Base-by-base conservation (phyloP, 2,113 vertebrate species). In the Perca fluviatilis region DNA sequence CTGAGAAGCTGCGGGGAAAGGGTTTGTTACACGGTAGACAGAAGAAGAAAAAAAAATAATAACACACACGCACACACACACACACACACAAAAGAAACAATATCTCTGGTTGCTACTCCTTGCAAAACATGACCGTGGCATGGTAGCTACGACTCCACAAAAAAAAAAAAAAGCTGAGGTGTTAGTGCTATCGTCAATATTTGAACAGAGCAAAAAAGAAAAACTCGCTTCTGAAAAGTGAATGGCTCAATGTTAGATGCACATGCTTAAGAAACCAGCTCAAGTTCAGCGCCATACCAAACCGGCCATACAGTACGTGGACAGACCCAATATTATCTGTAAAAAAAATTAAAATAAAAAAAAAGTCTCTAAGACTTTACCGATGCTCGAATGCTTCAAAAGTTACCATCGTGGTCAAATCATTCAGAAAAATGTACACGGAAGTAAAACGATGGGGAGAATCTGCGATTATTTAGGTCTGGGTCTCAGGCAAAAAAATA, bases 181-280 rank as follows among this genome's bases (percentile, higher is more conserved):
- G 65, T 58, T 36, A n/a, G 53, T 33, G 56, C 23, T 51, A 27
- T 57, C 4, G 27, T 57, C 69, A 46, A 61, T 53, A 33, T 33
- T 15, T 61, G n/a, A 66, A 69, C 33, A 4, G 15, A 80, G 65
- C 13, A 54, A 64, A 80, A 27, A 16, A 4, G 57, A 50, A 57
- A 19, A 33, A 33, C 5, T 5, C 51, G 18, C 6, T 56, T 82
- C 4, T 33, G 30, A 33, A 53, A 46, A 30, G 60, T 27, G n/a
- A 9, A 60, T 12, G 60, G 47, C 54, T 49, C 46, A 6, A 77
- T 6, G 56, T 49, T 50, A 18, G 63, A 43, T 36, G 33, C 53
- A 27, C 36, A 56, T 23, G 27, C 53, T 78, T 27, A 65, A 74
- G 68, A 70, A 79, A 77, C 53, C 57, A 76, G 82, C 57, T 79